phyloP scores from a whole-genome alignment of 2,797 vertebrate genomes.

The Protosalanx chinensis region DNA sequence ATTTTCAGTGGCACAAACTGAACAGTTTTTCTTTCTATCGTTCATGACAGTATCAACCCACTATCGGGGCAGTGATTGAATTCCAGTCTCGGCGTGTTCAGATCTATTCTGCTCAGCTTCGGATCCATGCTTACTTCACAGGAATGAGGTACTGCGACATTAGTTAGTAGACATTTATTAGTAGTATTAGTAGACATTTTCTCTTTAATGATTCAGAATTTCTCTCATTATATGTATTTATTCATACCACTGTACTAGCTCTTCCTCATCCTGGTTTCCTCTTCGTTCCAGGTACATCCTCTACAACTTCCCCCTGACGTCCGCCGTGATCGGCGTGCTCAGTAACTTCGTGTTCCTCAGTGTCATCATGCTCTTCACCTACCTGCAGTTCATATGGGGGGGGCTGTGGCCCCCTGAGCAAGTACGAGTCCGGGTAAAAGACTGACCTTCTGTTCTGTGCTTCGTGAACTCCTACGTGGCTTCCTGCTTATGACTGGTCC shows the following conservation, averaged over 20 bases:
- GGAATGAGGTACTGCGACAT: constrained; percentile 75
- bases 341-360: constrained; percentile 89
- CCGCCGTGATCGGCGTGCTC: constrained; percentile 82
- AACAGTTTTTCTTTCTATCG: neutral
- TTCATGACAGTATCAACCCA: constrained; percentile 76
- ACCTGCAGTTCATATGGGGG: constrained; percentile 86
- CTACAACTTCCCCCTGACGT: constrained; percentile 87
- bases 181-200: neutral
- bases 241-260: neutral
- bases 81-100: constrained; percentile 83
- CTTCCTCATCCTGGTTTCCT: neutral
- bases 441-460: neutral
- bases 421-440: constrained; percentile 67
- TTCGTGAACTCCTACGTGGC: neutral
- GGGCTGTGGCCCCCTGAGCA: constrained; percentile 80
- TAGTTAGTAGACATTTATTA: neutral
- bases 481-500: neutral
- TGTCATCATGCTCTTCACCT: constrained; percentile 83
- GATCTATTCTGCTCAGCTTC: constrained; percentile 83
- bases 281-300: constrained; percentile 75
- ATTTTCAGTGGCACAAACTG: neutral
- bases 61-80: constrained; percentile 79
- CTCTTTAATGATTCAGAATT: neutral
- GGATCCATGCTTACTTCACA: constrained; percentile 89
- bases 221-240: neutral